Percentiles rank a stretch among this genome's conserved stretches.
These are phyloP conservation scores for Tiliqua scincoides DNA, from an alignment of 2,113 vertebrate species.

Conservation along the genomic window DNA sequence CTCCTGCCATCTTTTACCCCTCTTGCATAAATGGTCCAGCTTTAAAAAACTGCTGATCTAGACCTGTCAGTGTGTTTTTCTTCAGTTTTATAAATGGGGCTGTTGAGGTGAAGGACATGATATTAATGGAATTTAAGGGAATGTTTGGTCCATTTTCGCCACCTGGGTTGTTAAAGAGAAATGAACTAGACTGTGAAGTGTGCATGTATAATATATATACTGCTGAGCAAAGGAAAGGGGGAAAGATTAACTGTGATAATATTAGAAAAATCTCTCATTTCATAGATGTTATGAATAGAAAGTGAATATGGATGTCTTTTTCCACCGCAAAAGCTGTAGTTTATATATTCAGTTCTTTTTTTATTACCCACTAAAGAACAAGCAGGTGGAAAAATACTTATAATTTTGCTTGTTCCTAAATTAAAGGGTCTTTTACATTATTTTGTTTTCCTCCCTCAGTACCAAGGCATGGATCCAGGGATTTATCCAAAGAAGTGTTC, in stretches of 20 bases:
- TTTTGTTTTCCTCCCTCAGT: constrained; percentile 17
- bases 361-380: background rate
- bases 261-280: background rate
- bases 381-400: background rate
- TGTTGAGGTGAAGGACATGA: constrained; percentile 66
- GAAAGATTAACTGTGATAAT: background rate
- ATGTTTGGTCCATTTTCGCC: constrained; percentile 46
- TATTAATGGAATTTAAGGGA: constrained; percentile 58
- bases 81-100: constrained; percentile 62
- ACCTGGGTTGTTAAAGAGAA: constrained; percentile 34
- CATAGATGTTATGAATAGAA: background rate
- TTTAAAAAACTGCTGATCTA: constrained; percentile 51
- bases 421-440: constrained; percentile 40
- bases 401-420: constrained; percentile 28
- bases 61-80: constrained; percentile 49
- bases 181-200: constrained; percentile 14
- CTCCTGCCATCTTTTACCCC: constrained; percentile 38
- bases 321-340: background rate
- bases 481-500: background rate
- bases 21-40: constrained; percentile 58
- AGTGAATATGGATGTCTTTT: constrained; percentile 14
- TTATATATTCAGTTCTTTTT: background rate
- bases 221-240: constrained; percentile 1
- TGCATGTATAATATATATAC: background rate
- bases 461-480: background rate